Base-by-base conservation (phyloP, 2,113 vertebrate species). In the Rhynchopsitta pachyrhyncha region DNA sequence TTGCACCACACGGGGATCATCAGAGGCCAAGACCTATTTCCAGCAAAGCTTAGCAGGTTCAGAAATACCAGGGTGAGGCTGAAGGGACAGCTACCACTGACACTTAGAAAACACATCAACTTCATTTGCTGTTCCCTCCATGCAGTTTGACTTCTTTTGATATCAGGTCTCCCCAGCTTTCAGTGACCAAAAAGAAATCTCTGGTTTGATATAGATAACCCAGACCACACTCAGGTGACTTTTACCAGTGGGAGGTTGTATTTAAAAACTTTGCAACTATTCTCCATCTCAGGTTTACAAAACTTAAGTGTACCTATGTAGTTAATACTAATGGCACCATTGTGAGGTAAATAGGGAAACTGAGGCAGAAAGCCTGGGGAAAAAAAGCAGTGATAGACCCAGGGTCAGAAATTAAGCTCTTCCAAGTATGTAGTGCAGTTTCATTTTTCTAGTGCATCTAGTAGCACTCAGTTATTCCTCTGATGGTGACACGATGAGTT, bases 1-100 rank as follows among this genome's bases (percentile, higher is more conserved):
- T 93, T 93, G 81, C 28, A 68, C 55, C 85, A 57, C 52, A 59
- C 5, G 17, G 82, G 20, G 67, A 90, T 63, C 81, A 92, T 11
- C 13, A 9, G 67, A 96, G 85, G 83, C 46, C 77, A 94, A 63
- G 62, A 49, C 73, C 62, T 93, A 83, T 95, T 95, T 96, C 47
- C 71, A 91, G 84, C 49, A 95, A 86, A 85, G 64, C 67, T 97
- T 88, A 92, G 77, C 68, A 88, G 76, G 75, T 71, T 96, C 82
- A 86, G 55, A 95, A 94, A 62, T 68, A 86, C 52, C 46, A 70
- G 22, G 33, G 9, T 16, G 57, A 59, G 33, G 49, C 62, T 71
- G 94, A 92, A 27, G 39, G 24, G 49, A n/a, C 10, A 77, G 29
- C 23, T 62, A 60, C 42, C 18, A 68, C 13, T 55, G 41, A 22